Evolutionary conservation across 2,113 vertebrate genomes (phyloP).

Genomic region (Gambusia holbrooki): DNA sequence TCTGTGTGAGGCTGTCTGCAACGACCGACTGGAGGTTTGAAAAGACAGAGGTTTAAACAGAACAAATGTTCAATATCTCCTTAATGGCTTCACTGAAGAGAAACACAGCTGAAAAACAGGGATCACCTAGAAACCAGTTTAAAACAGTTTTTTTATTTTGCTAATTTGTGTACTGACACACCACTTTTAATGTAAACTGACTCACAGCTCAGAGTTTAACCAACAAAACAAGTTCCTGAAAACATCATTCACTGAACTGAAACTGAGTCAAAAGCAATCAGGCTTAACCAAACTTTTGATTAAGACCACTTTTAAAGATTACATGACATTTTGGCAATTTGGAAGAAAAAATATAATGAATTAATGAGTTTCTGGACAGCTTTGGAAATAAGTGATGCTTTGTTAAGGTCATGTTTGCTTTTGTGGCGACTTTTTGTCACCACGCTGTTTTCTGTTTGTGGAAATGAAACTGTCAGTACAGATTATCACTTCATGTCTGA

Average conservation of each 20-base stretch:
- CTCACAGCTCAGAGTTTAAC: neutral
- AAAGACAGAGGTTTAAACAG: too few species aligned
- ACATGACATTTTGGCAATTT: neutral
- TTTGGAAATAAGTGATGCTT: neutral
- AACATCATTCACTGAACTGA: neutral
- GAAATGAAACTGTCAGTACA: conserved; percentile 27
- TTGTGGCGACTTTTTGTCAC: neutral
- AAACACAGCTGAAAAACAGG: too few species aligned
- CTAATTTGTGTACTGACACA: too few species aligned
- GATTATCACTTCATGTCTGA: neutral
- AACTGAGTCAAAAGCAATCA: neutral
- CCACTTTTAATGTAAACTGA: too few species aligned
- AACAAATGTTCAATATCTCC: too few species aligned
- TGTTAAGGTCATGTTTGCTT: neutral
- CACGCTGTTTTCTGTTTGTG: neutral
- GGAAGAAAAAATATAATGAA: neutral
- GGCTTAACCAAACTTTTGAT: neutral
- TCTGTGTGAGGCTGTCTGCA: too few species aligned
- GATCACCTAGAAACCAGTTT: too few species aligned
- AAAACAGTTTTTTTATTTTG: too few species aligned
- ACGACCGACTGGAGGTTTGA: too few species aligned
- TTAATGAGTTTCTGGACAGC: neutral
- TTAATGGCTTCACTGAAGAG: too few species aligned
- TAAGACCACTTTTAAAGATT: neutral
- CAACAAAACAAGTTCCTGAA: neutral